Evolutionary conservation across 2,888 invertebrate genomes (phyloP).

Genomic region (Heliconius aoede): DNA sequence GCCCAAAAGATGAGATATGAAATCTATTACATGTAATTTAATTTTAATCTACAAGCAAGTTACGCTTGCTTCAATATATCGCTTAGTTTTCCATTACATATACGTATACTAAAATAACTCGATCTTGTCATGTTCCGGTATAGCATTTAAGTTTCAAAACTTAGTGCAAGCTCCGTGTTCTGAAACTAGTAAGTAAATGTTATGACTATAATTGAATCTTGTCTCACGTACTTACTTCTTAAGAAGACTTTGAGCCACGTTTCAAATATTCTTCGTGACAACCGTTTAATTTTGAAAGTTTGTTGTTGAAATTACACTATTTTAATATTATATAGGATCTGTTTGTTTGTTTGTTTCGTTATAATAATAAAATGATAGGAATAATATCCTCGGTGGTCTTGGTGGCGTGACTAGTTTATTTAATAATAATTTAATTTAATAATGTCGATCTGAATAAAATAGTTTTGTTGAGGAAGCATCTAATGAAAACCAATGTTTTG

Average conservation of each 20-base stretch:
- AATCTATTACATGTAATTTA: background rate
- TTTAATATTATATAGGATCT: background rate
- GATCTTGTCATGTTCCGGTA: constrained; percentile 30
- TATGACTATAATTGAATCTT: constrained; percentile 37
- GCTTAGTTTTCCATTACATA: constrained; percentile 2
- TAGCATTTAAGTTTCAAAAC: constrained; percentile 35
- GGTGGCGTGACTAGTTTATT: too few relatives aligned
- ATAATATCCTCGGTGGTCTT: background rate
- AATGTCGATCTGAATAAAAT: too few relatives aligned
- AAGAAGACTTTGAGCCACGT: constrained; percentile 27
- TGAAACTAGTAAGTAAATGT: constrained; percentile 40
- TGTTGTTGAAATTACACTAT: background rate
- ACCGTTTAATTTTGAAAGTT: constrained; percentile 6
- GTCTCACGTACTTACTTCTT: constrained; percentile 32
- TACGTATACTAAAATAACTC: constrained; percentile 28
- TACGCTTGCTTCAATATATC: background rate
- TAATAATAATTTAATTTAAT: too few relatives aligned
- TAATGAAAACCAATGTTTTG: too few relatives aligned
- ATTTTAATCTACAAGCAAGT: background rate
- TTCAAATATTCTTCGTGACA: constrained; percentile 27
- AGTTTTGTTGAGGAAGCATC: too few relatives aligned
- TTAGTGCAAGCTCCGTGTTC: constrained; percentile 29
- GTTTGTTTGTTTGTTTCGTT: background rate
- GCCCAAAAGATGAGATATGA: background rate
- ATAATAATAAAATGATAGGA: background rate